Base-by-base conservation (phyloP, 30 jellyfish, hydroid and myxozoan species). In the Sanderia malayensis region DNA sequence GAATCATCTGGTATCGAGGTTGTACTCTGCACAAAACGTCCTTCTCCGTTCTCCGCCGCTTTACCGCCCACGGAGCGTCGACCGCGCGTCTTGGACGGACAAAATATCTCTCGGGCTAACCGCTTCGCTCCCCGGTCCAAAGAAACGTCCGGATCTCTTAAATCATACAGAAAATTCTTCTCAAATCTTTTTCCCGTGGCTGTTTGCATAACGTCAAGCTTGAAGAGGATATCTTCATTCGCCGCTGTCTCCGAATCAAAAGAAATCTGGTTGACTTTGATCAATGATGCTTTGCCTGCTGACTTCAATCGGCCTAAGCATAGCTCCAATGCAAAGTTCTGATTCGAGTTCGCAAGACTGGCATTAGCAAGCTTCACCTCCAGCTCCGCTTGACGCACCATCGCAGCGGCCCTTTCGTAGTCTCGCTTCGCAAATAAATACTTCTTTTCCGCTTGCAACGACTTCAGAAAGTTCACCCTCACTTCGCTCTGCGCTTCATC, bases 61-160 rank as follows among this genome's bases (percentile, higher is more conserved):
- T 9, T 23, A 6, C 61, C 83, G 58, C 17, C 46, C 17, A 45
- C 26, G 28, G 87, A 45, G 61, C 95, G 69, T 46, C 88, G 65
- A 37, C 78, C 23, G 46, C 83, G 61, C 34, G 53, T 19, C 34
- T 61, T 66, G 1, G 24, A 46, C n/a, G 21, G 9, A 55, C 95
- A 83, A 21, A 71, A 58, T 45, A 25, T 44, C 71, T 72, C 70
- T 28, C 72, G 61, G 1, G 83, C 80, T 1, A 83, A 22, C 53
- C 46, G 31, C 41, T 30, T 63, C 10, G 77, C 87, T 1, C 87
- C 87, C 13, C 28, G 27, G 19, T 23, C 15, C 60, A 83, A 19
- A 6, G 95, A 83, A 2, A 45, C 71, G 11, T 72, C 64, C 18
- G 47, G 31, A 41, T 83, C 95, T 18, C 68, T 70, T 9, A 83